phyloP scores from a whole-genome alignment of 92 coral and sea anemone species.

The Palythoa grandiflora region DNA sequence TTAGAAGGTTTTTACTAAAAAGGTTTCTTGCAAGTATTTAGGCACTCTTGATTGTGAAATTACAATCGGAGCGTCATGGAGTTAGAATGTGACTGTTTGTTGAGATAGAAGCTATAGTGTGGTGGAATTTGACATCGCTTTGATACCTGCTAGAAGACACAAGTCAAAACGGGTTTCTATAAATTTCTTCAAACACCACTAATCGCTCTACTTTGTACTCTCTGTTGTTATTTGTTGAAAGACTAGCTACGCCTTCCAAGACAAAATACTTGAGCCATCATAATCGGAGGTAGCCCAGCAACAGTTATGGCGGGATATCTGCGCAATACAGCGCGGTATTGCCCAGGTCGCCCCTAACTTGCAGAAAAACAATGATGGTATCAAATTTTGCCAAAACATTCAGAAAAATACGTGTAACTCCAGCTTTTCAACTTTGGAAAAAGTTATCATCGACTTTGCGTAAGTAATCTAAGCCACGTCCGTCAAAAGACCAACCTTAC shows the following conservation, averaged over 20 bases:
- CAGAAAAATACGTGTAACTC: not conserved
- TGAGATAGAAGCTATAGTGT: conserved; percentile 17
- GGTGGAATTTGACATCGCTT: conserved; percentile 32
- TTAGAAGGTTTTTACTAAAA: not conserved
- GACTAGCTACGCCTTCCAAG: conserved; percentile 22
- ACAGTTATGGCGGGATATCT: conserved; percentile 34
- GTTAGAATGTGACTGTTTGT: not conserved
- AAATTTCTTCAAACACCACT: conserved; percentile 32
- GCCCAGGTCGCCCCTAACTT: not conserved
- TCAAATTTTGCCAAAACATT: not conserved
- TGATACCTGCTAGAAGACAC: conserved; percentile 19
- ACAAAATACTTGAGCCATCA: not conserved
- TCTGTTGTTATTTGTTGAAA: conserved; percentile 29
- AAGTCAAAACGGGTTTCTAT: conserved; percentile 36
- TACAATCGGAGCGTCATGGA: not conserved
- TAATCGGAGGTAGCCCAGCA: conserved; percentile 28
- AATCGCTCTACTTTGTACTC: conserved; percentile 32
- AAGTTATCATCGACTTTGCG: not conserved
- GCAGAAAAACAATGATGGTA: not conserved
- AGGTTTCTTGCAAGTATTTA: not conserved
- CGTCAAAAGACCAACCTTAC: conserved; percentile 34
- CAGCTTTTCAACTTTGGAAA: not conserved
- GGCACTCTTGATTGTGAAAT: not conserved
- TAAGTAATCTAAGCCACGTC: not conserved
- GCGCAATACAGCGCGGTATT: not conserved